A percentile compares a stretch with the other conserved stretches of the same genome.
Evolutionary conservation across 1,140 invertebrate genomes (phyloP).

Genomic region (Cryptotermes secundus): DNA sequence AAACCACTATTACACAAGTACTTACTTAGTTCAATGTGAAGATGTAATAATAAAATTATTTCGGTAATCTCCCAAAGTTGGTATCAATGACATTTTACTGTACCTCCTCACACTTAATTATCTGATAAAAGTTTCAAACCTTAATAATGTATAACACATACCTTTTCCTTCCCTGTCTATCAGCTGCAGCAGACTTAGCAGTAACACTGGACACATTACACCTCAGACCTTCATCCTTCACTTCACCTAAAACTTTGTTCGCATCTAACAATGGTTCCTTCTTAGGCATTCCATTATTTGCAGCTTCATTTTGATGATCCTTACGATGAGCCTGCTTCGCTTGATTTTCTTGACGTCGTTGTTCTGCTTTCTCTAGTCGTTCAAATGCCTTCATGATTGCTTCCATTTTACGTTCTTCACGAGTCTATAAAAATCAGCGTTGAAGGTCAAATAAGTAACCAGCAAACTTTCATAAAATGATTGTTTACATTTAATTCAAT

Average conservation of each 20-base stretch:
- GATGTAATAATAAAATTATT: no score
- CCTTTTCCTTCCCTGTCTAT: conserved; percentile 46
- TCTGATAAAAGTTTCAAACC: no score
- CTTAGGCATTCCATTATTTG: neutral
- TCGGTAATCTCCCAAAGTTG: no score
- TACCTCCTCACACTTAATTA: no score
- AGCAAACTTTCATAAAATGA: no score
- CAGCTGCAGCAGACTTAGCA: conserved; percentile 1
- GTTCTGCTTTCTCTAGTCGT: conserved; percentile 75
- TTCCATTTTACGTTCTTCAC: conserved; percentile 95
- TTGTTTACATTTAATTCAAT: no score
- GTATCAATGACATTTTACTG: no score
- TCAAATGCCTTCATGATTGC: conserved; percentile 93
- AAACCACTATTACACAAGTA: no score
- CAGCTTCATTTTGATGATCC: conserved; percentile 47
- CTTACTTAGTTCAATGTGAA: no score
- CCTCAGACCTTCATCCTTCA: neutral
- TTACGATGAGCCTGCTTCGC: conserved; percentile 41
- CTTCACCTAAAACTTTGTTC: conserved; percentile 28
- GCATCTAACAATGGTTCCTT: conserved; percentile 8
- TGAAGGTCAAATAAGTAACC: no score
- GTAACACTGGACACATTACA: neutral
- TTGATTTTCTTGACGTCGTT: conserved; percentile 69
- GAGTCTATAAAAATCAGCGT: conserved; percentile 56
- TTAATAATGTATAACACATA: conserved; percentile 33